Conservation (phyloP, 2,797 vertebrate species). For the Microcaecilia unicolor region DNA sequence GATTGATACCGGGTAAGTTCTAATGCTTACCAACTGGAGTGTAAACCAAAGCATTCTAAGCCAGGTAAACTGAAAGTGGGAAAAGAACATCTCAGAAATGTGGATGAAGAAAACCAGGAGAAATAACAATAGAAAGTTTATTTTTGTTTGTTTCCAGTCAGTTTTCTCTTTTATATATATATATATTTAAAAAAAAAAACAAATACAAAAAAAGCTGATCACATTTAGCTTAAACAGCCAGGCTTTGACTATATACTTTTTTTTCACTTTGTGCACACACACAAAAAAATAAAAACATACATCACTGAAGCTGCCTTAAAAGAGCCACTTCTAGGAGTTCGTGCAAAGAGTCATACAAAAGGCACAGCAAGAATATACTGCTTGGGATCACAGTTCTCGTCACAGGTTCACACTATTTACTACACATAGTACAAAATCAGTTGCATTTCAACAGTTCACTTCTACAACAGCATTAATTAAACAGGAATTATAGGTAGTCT, state of each 20-base stretch:
- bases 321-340: constrained; percentile 74
- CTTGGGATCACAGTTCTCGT: constrained; percentile 71
- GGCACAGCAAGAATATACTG: constrained; percentile 82
- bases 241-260: constrained; percentile 67
- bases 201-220: constrained; percentile 76
- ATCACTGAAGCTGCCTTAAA: constrained; percentile 69
- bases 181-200: constrained; percentile 62
- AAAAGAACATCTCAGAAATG: no score
- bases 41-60: constrained; percentile 13
- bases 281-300: constrained; percentile 71
- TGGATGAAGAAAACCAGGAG: constrained; percentile 52
- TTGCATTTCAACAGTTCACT: constrained; percentile 68
- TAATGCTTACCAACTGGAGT: constrained; percentile 14
- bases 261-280: constrained; percentile 69
- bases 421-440: constrained; percentile 73
- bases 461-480: constrained; percentile 75
- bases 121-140: constrained; percentile 96
- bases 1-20: constrained; percentile 16
- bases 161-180: constrained; percentile 51
- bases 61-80: no score
- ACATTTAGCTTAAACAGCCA: constrained; percentile 81
- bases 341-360: constrained; percentile 78
- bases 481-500: constrained; percentile 70
- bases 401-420: constrained; percentile 87
- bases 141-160: constrained; percentile 87